Conservation (phyloP, 2,888 invertebrate species). For the Scaptomyza reducta region DNA sequence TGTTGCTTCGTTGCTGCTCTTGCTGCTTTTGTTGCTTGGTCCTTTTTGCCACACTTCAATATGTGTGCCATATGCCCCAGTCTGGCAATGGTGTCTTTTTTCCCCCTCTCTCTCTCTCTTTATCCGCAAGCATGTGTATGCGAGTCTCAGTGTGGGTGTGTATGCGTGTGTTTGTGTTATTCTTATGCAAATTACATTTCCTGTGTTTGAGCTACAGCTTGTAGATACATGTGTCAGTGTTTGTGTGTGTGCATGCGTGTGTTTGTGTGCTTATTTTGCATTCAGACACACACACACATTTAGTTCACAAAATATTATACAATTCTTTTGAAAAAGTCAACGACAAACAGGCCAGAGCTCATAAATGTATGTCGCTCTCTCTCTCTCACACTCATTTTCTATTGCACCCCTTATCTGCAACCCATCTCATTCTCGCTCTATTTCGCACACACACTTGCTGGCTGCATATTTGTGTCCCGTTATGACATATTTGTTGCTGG, state of each 20-base stretch:
- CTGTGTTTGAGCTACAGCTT: slow-evolving; percentile 79
- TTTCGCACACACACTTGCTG: slow-evolving; percentile 3
- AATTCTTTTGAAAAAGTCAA: slow-evolving; percentile 76
- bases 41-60: slow-evolving; percentile 70
- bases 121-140: slow-evolving; percentile 4
- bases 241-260: slow-evolving; percentile 8
- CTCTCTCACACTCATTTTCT: slow-evolving; percentile 7
- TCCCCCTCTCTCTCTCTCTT: not conserved
- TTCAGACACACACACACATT: slow-evolving; percentile 57
- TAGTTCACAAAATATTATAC: slow-evolving; percentile 73
- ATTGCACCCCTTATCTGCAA: not conserved
- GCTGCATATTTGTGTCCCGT: slow-evolving; percentile 62
- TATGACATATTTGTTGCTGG: slow-evolving; percentile 79
- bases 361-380: slow-evolving; percentile 62
- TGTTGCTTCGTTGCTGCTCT: slow-evolving; percentile 34
- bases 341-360: slow-evolving; percentile 68
- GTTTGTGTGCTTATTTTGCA: slow-evolving; percentile 64
- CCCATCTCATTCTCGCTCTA: not conserved
- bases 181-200: slow-evolving; percentile 80
- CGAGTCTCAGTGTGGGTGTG: slow-evolving; percentile 22
- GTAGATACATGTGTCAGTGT: slow-evolving; percentile 71
- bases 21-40: slow-evolving; percentile 43
- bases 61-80: slow-evolving; percentile 73
- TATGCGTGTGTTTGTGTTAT: slow-evolving; percentile 66
- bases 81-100: slow-evolving; percentile 36